Base-by-base conservation (phyloP, 2,888 invertebrate species). In the Alloplasta piceator region DNA sequence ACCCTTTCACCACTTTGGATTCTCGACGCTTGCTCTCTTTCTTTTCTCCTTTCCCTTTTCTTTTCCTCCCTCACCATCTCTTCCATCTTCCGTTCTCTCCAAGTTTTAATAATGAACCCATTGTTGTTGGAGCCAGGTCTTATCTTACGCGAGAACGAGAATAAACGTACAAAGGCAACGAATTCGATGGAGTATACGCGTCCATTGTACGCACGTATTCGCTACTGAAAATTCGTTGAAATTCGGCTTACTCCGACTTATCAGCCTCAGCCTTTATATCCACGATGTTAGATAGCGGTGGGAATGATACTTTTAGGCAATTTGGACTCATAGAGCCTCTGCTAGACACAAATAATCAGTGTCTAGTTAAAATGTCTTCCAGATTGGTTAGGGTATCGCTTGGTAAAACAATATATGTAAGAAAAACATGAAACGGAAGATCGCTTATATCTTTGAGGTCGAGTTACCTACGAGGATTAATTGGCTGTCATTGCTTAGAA, bases 31-130 rank as follows among this genome's bases (percentile, higher is more conserved):
- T 39, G n/a, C 60, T 14, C 39, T 46, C 39, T 39, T 16, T 38
- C 55, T 52, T 16, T 38, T 60, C 58, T 60, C 52, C 61, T 58
- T 73, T 72, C 64, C 63, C 61, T 63, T 56, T 43, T 52, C 60
- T 26, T 55, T 64, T 41, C 38, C 36, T 66, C 9, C 9, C 6
- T 43, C 41, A 7, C 14, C 12, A 7, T 26, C 26, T 61, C 41
- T 41, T 60, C 71, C 41, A 7, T 48, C 48, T 63, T n/a, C n/a
- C 66, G 41, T 41, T 60, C 75, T 67, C 56, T 26, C 38, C 50
- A 71, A 78, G 72, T 84, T 86, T 86, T 64, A 83, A 82, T 86
- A 86, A 86, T 84, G 84, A 84, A 80, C 80, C 84, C 85, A 84
- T 85, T 85, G 86, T 86, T 84, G 77, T 52, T 78, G 80, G 77